Percentiles rank a stretch among this genome's conserved stretches.
These are phyloP conservation scores for Medauroidea extradentata DNA, from an alignment of 1,140 invertebrate species.

Conservation along the genomic window DNA sequence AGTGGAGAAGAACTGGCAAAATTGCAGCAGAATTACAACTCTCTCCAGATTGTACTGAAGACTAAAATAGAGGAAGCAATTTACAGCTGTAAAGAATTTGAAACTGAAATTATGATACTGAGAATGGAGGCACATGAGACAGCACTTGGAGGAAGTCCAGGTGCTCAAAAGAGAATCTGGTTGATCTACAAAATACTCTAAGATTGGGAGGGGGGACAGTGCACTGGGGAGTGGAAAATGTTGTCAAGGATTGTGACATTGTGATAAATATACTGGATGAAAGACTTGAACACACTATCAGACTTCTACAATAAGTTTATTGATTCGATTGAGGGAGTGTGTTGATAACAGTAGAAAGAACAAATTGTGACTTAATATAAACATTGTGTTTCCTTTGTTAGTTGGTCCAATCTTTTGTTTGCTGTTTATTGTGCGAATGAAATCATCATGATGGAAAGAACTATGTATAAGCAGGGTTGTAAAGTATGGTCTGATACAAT, in stretches of 20 bases:
- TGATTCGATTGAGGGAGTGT: too few species aligned
- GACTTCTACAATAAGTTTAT: slow-evolving; percentile 30
- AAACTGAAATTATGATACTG: slow-evolving; percentile 44
- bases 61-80: slow-evolving; percentile 33
- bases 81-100: slow-evolving; percentile 29
- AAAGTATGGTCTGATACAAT: too few species aligned
- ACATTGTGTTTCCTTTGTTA: too few species aligned
- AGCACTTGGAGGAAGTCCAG: slow-evolving; percentile 27
- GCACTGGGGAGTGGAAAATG: slow-evolving; percentile 34
- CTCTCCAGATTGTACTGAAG: slow-evolving; percentile 14
- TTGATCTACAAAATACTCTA: slow-evolving; percentile 38
- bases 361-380: too few species aligned
- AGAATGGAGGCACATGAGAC: slow-evolving; percentile 46
- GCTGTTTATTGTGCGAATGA: too few species aligned
- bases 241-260: slow-evolving; percentile 11
- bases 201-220: slow-evolving; percentile 34
- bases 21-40: neutral
- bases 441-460: too few species aligned
- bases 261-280: slow-evolving; percentile 43
- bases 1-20: slow-evolving; percentile 12
- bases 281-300: slow-evolving; percentile 34
- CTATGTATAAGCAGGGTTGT: too few species aligned
- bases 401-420: too few species aligned
- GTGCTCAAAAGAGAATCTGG: slow-evolving; percentile 33
- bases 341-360: too few species aligned